Conservation (phyloP, 2,113 vertebrate species). For the Phyllopteryx taeniolatus region DNA sequence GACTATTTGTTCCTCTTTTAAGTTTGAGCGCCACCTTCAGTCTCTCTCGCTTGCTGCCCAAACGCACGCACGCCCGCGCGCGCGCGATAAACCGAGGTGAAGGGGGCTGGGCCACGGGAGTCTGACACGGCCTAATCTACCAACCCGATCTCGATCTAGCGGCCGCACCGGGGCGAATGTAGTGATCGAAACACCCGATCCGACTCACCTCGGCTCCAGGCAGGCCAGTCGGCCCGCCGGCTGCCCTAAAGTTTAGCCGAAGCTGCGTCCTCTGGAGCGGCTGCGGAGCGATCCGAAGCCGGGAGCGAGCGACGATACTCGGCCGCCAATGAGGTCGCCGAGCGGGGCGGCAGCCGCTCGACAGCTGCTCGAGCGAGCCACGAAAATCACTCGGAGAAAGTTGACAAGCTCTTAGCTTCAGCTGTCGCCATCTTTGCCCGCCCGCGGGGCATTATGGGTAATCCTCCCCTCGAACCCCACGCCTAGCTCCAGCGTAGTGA, state of each 20-base stretch:
- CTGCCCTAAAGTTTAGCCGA: background rate
- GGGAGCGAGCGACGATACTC: background rate
- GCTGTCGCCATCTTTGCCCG: slow-evolving; percentile 5
- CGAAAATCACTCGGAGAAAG: slow-evolving; percentile 8
- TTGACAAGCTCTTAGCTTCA: background rate
- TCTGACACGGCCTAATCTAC: background rate
- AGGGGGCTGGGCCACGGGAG: background rate
- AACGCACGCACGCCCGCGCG: background rate
- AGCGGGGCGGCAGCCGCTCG: too few relatives aligned
- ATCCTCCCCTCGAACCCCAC: slow-evolving; percentile 7
- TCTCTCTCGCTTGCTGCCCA: background rate
- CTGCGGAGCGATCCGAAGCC: background rate
- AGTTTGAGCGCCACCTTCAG: background rate
- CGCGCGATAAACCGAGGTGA: fast-evolving
- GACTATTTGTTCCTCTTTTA: background rate
- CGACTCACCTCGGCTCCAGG: background rate
- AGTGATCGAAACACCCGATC: background rate
- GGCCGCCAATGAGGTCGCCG: background rate
- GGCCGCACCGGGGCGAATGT: background rate
- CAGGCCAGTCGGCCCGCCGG: background rate
- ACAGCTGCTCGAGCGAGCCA: background rate
- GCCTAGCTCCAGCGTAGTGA: background rate
- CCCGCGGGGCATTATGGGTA: slow-evolving; percentile 13
- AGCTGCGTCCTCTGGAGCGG: background rate
- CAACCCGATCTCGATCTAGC: background rate